phyloP scores from a whole-genome alignment of 2,888 invertebrate genomes.

The Philhelius pedissequus region DNA sequence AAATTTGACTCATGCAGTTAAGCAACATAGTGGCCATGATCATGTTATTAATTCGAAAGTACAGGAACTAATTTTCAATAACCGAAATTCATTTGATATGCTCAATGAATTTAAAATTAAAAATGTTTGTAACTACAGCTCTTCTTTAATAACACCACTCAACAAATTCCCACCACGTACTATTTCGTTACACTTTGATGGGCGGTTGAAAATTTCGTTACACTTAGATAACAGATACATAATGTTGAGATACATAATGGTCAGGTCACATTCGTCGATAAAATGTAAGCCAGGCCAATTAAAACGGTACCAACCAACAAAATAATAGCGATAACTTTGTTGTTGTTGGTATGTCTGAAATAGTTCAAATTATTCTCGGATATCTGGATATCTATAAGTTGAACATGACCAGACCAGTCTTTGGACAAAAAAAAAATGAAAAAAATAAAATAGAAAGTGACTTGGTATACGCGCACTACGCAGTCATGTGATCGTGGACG shows the following conservation, averaged over 20 bases:
- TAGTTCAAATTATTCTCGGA: conserved; percentile 29
- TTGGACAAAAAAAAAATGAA: background rate
- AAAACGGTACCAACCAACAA: conserved; percentile 7
- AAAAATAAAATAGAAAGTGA: conserved; percentile 54
- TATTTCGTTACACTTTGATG: conserved; percentile 16
- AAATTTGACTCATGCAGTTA: too few species aligned
- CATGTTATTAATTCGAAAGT: too few species aligned
- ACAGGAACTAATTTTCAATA: background rate
- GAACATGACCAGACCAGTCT: background rate
- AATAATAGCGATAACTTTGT: background rate
- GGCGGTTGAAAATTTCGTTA: conserved; percentile 6
- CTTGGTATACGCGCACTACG: conserved; percentile 14
- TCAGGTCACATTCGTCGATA: conserved; percentile 15
- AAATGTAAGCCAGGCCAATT: conserved; percentile 11
- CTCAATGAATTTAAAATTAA: conserved; percentile 25
- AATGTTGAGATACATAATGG: background rate
- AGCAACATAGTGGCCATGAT: too few species aligned
- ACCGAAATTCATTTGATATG: conserved; percentile 27
- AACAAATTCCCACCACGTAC: conserved; percentile 10
- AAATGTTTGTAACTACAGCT: background rate
- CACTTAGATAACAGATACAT: background rate
- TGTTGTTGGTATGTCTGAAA: background rate
- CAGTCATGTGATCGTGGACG: conserved; percentile 47
- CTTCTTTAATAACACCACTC: background rate
- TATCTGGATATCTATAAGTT: background rate